Evolutionary conservation across 2,888 invertebrate species (phyloP), one percentile per base, ranked within the genome.

Genomic region (Phyllotreta striolata): DNA sequence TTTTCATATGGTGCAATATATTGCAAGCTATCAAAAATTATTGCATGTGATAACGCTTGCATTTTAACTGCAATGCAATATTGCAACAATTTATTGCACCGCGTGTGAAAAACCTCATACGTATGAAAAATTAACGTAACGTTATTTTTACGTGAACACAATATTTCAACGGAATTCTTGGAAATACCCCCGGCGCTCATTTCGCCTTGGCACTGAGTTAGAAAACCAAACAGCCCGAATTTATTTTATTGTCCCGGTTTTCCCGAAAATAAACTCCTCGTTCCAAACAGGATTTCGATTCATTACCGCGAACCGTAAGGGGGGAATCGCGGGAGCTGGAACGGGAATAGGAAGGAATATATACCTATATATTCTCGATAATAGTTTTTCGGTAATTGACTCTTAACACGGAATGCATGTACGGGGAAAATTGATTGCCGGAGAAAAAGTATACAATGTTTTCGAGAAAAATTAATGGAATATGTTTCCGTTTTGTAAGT

Each of bases 371-470:
- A 56, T 62, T 52, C 34, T n/a, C 49, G 9, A 49, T 62, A 58
- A 62, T 57, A 52, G 57, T 44, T 43, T 52, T 52, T 52, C 14
- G 57, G 52, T 63, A 63, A 63, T 63, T 39, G 57, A 39, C 57
- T 39, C 35, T 46, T 52, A 40, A 43, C 63, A 63, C 46, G 63
- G 54, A 55, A 46, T 37, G 60, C 46, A 39, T 63, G 37, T 52
- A 40, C 52, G 13, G 37, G 37, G 38, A 38, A 51, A 51, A 51
- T 51, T 35, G 51, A 51, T 51, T 51, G 37, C 9, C 37, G 9
- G 6, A 9, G 51, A 51, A 51, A 51, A 51, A 34, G 51, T 47
- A 47, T 47, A 47, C 24, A 47, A 6, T 14, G 24, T 47, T 47
- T 6, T 9, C 7, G n/a, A 12, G 47, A 47, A 47, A 47, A 14